A percentile compares a stretch with the other conserved stretches of the same genome.
These are phyloP conservation scores for Leptoclinus maculatus DNA, from an alignment of 2,797 vertebrate genomes.

Conservation along the genomic window DNA sequence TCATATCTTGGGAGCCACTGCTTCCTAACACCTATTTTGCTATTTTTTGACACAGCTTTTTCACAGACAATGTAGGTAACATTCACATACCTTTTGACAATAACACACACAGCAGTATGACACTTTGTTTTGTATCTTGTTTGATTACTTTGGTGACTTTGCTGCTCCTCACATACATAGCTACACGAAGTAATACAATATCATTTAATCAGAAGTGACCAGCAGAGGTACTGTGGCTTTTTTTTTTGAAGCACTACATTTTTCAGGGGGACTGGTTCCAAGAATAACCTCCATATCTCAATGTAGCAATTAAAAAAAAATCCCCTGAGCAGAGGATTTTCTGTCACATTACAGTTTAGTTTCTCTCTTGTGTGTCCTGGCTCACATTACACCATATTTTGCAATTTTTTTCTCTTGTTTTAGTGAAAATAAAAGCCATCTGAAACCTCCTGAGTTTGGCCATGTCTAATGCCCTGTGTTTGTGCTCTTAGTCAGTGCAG, in stretches of 20 bases:
- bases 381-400: conserved; percentile 40
- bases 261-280: conserved; percentile 33
- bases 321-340: conserved; percentile 42
- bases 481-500: conserved; percentile 43
- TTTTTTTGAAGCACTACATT: conserved; percentile 13
- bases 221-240: background rate
- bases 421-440: conserved; percentile 62
- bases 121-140: background rate
- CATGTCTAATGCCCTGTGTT: conserved; percentile 46
- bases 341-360: conserved; percentile 50
- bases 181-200: background rate
- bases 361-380: conserved; percentile 56
- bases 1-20: background rate
- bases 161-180: background rate
- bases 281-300: conserved; percentile 43
- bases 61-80: background rate
- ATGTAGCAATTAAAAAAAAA: conserved; percentile 29
- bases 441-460: conserved; percentile 65
- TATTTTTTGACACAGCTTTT: background rate
- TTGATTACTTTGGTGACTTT: background rate
- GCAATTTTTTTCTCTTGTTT: conserved; percentile 53
- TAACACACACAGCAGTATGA: background rate
- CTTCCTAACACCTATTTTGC: background rate
- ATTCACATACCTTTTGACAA: background rate
- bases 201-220: background rate